phyloP scores from a whole-genome alignment of 2,113 vertebrate genomes.

The Lasiurus cinereus region DNA sequence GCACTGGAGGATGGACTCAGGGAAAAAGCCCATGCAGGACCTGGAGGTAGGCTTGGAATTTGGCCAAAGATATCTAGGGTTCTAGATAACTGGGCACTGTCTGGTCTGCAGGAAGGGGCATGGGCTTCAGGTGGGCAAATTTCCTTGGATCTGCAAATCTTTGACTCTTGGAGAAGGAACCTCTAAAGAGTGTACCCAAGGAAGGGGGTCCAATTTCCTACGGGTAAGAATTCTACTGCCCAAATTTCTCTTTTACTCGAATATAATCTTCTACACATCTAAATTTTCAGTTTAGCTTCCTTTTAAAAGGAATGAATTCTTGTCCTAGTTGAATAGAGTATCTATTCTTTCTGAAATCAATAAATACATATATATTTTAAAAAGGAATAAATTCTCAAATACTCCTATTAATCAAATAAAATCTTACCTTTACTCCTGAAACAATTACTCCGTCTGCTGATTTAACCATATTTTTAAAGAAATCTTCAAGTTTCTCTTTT shows the following conservation, averaged over 20 bases:
- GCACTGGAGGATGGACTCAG: neutral
- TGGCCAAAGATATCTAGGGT: neutral
- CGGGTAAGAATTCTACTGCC: neutral
- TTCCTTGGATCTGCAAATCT: neutral
- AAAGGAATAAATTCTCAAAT: conserved; percentile 50
- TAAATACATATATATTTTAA: too few species aligned
- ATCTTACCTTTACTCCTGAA: conserved; percentile 96
- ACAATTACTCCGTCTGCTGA: conserved; percentile 99
- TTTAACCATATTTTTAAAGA: conserved; percentile 99
- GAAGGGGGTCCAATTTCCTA: neutral
- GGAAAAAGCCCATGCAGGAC: neutral
- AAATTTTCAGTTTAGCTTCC: neutral
- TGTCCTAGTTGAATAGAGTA: neutral
- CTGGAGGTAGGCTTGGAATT: neutral
- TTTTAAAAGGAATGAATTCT: conserved; percentile 44
- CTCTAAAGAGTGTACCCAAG: neutral
- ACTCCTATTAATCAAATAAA: conserved; percentile 40
- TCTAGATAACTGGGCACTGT: neutral
- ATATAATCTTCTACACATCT: neutral
- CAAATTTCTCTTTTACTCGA: conserved; percentile 35
- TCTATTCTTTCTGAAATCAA: too few species aligned
- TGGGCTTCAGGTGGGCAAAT: neutral
- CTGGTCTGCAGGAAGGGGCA: neutral
- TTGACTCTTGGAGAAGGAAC: neutral
- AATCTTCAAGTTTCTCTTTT: conserved; percentile 99